phyloP scores from a whole-genome alignment of 2,113 vertebrate species.

The Emberiza fucata region DNA sequence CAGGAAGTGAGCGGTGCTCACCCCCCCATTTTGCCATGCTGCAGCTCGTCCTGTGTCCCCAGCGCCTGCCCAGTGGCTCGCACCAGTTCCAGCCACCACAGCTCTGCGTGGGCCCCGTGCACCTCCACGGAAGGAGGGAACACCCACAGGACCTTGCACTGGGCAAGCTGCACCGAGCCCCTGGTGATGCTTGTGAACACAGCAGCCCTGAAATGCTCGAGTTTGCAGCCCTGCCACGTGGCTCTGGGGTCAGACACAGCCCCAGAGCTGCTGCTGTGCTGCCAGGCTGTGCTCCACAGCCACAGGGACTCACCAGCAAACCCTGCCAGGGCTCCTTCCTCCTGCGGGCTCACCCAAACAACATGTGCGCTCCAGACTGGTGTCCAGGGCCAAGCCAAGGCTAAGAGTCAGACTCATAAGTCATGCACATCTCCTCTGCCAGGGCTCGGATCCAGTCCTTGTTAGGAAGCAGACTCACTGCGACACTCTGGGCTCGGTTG shows the following conservation, averaged over 20 bases:
- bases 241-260: background rate
- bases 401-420: background rate
- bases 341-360: background rate
- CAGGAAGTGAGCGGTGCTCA: accelerated
- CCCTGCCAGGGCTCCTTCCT: background rate
- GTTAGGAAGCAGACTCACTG: slow-evolving; percentile 21
- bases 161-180: background rate
- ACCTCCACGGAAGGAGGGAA: background rate
- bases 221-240: accelerated
- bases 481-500: background rate
- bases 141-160: accelerated
- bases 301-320: accelerated
- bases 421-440: background rate
- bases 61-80: background rate
- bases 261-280: accelerated
- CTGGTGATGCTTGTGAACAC: background rate
- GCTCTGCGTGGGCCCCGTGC: accelerated
- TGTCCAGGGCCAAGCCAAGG: slow-evolving; percentile 30
- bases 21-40: too few relatives aligned
- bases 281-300: background rate
- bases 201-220: background rate
- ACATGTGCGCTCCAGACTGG: background rate
- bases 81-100: background rate
- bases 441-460: slow-evolving; percentile 52
- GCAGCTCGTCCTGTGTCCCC: background rate